Evolutionary conservation across 37 sponge, comb jelly and placozoan species (phyloP).

Genomic region (Haliclona indistincta): DNA sequence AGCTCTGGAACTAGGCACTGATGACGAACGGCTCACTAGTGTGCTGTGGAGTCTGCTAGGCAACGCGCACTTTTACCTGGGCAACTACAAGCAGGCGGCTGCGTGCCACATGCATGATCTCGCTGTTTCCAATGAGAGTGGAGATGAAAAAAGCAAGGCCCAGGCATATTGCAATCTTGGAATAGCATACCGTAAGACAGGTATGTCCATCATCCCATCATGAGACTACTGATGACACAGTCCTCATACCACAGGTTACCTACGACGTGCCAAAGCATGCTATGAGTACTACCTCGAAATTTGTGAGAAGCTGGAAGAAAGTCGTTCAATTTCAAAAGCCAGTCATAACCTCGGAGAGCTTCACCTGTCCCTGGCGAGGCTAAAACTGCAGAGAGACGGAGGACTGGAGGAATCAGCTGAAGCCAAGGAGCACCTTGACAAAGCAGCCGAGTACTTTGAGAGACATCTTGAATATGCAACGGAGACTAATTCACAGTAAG

Average conservation of each 20-base stretch:
- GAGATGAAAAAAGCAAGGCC: slow-evolving; percentile 73
- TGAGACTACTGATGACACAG: background rate
- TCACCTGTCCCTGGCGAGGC: slow-evolving; percentile 69
- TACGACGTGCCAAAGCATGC: slow-evolving; percentile 72
- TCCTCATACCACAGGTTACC: slow-evolving; percentile 27
- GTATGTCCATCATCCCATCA: background rate
- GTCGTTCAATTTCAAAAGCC: slow-evolving; percentile 66
- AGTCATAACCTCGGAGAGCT: slow-evolving; percentile 84
- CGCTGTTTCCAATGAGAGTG: slow-evolving; percentile 66
- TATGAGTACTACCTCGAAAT: slow-evolving; percentile 71
- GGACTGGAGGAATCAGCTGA: slow-evolving; percentile 41
- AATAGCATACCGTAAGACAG: slow-evolving; percentile 64
- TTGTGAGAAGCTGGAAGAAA: slow-evolving; percentile 65
- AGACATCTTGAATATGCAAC: slow-evolving; percentile 63
- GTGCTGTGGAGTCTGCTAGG: slow-evolving; percentile 90
- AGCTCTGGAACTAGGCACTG: slow-evolving; percentile 68
- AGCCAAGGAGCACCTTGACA: slow-evolving; percentile 65
- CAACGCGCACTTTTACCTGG: slow-evolving; percentile 74
- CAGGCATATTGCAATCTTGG: slow-evolving; percentile 90
- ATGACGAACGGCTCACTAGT: slow-evolving; percentile 76
- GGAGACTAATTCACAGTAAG: slow-evolving; percentile 57
- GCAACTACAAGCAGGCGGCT: slow-evolving; percentile 68
- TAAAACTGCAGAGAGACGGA: slow-evolving; percentile 45
- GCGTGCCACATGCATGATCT: slow-evolving; percentile 82
- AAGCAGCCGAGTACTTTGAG: slow-evolving; percentile 62